Evolutionary conservation across 2,888 invertebrate genomes (phyloP).

Genomic region (Melinopterus prodromus): DNA sequence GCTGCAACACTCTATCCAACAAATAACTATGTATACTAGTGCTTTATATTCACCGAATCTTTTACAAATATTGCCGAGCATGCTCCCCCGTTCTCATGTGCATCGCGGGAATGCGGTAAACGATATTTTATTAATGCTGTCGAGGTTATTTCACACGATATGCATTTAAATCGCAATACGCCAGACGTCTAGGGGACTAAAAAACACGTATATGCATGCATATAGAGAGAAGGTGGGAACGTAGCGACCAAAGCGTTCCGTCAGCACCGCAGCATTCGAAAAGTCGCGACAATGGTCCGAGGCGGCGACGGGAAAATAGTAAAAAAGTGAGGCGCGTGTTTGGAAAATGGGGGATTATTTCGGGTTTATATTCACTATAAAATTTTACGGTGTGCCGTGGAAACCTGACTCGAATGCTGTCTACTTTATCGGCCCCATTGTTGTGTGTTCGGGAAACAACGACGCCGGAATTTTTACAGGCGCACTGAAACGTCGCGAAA

Average conservation of each 20-base stretch:
- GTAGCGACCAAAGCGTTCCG: neutral
- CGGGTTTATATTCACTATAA: conserved; percentile 24
- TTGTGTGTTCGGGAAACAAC: neutral
- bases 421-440: neutral
- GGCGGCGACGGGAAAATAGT: neutral
- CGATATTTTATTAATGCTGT: neutral
- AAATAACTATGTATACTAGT: no score
- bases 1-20: no score
- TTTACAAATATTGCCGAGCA: neutral
- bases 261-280: neutral
- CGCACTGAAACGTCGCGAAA: neutral
- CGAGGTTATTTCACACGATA: neutral
- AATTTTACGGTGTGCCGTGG: conserved; percentile 14
- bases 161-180: neutral
- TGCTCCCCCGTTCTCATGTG: neutral
- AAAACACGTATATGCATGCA: neutral
- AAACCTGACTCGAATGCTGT: neutral
- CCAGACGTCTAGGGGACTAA: neutral
- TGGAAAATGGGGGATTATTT: conserved; percentile 6
- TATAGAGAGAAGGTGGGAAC: neutral
- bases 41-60: neutral
- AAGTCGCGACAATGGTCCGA: neutral
- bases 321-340: neutral
- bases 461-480: neutral
- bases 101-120: neutral